Base-by-base conservation (phyloP, 2,797 vertebrate species). In the Tiaroga cobitis region DNA sequence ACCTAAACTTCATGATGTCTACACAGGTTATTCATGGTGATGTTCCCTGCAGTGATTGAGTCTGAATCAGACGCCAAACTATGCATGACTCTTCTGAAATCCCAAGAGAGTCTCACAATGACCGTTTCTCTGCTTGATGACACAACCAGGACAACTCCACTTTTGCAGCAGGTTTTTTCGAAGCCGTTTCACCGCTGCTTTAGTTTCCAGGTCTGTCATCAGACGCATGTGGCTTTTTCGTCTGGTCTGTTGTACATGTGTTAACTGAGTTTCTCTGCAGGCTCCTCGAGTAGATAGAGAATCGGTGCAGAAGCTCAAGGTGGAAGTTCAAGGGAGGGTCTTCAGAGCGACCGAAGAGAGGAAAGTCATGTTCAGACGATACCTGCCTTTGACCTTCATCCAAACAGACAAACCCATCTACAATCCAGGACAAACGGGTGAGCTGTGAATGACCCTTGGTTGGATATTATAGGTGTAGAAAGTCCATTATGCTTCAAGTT, bases 401-500 rank as follows among this genome's bases (percentile, higher is more conserved):
- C 97, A 98, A 90, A 97, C 97, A 0, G 97, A 98, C 89, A 98
- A 97, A 92, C 94, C 97, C 4, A 93, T 97, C 92, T 98, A 98
- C 92, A 96, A 96, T 76, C 96, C 96, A 0, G 94, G 87, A 85
- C 96, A 98, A 68, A 68, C 11, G 0, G 79, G 79, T 80, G n/a
- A 68, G 63, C 19, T 24, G 21, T 16, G 24, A 26, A 24, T 24
- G 3, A 37, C 29, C 32, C 3, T 5, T 46, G 16, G 7, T 8
- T 19, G 7, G 49, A 18, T 46, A 29, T 46, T 46, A 18, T 1
- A 29, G 29, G 29, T 34, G 34, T 19, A 19, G 6, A n/a, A 24
- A 2, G 10, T 69, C 18, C 0, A 3, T 9, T 5, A 41, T 3
- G 8, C 0, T 37, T 8, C 18, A 9, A 70, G 68, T 37, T 43